Percentiles rank a stretch among this genome's conserved stretches.
Evolutionary conservation across 1,140 invertebrate species (phyloP).

Genomic region (Solen grandis): DNA sequence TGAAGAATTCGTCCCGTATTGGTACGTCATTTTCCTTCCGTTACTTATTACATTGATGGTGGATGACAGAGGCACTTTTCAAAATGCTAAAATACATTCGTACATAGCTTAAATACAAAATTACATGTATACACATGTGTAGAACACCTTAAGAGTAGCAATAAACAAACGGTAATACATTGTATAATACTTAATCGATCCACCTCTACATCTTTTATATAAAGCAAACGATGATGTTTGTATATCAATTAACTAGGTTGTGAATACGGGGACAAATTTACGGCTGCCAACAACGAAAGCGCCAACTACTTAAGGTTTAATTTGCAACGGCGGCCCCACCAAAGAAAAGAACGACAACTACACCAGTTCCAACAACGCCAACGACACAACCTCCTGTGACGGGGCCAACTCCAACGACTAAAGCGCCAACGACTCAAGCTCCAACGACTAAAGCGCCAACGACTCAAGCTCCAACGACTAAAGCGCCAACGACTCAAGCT

Average conservation of each 20-base stretch:
- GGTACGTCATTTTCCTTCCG: conserved; percentile 6
- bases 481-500: background rate
- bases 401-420: background rate
- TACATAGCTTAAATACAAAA: too few species aligned
- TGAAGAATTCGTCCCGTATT: background rate
- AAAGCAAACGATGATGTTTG: background rate
- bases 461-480: background rate
- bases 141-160: too few species aligned
- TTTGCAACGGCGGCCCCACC: background rate
- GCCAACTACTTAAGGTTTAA: conserved; percentile 23
- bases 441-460: background rate
- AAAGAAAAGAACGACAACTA: background rate
- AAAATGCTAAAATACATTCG: too few species aligned
- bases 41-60: too few species aligned
- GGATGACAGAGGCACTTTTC: too few species aligned
- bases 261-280: conserved; percentile 34
- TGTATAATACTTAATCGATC: too few species aligned
- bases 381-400: background rate
- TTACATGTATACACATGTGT: too few species aligned
- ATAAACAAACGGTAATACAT: too few species aligned
- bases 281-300: background rate
- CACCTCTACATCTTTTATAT: background rate
- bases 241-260: conserved; percentile 6
- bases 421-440: background rate
- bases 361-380: background rate